Evolutionary conservation across 2,113 vertebrate species (phyloP), one percentile per base, ranked within the genome.

Genomic region (Jacana jacana): DNA sequence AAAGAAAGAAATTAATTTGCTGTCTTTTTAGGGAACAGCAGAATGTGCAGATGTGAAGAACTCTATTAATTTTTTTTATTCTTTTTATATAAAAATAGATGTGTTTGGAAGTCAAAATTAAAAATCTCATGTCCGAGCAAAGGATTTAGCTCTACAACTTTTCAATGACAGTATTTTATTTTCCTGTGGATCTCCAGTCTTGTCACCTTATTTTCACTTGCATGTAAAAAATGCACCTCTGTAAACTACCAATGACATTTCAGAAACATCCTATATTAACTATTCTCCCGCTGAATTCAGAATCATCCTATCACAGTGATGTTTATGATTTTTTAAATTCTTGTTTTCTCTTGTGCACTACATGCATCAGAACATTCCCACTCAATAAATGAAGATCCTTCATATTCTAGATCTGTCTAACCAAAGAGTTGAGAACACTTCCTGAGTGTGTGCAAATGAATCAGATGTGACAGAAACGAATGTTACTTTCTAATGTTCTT

Each of bases 321-420:
- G 16, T 51, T 89, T 48, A 44, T 23, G 28, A 65, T 57, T 92
- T 92, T 57, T 63, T 17, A 70, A 91, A 63, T 76, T 65, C 54
- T 96, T 93, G 6, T 76, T 96, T 75, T 76, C 42, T 89, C 22
- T 93, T 73, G 30, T 54, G 91, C 9, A 40, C 20, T 30, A 91
- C 86, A 80, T 24, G 16, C 3, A 44, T 7, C 19, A 92, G 92
- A 82, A 77, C 86, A 39, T 30, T 37, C 49, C 82, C 92, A 96
- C 33, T 86, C 42, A 57, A 6, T 49, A 94, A 97, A 97, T 40
- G 2, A 40, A 51, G 37, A 40, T 89, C 88, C 92, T 93, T 96
- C 88, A 72, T 97, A 96, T 35, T 95, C 86, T 92, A 97, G 69
- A n/a, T 10, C n/a, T 60, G 97, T 92, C 95, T 96, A 94, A 93